Base-by-base conservation (phyloP, 35 echinoderm and acorn worm genomes). In the Heliocidaris erythrogramma region DNA sequence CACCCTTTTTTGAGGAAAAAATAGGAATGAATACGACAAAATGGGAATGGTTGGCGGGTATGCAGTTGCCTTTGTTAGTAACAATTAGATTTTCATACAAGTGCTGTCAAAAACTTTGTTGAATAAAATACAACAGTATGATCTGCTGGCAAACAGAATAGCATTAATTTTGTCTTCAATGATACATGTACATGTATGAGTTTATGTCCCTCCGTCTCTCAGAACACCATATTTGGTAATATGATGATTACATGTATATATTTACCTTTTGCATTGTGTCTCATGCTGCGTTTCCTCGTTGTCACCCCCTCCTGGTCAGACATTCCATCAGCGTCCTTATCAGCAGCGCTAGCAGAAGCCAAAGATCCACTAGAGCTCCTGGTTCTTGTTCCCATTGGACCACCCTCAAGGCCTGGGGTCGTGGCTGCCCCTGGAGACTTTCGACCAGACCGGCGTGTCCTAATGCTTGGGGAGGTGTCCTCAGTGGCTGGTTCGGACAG, bases 251-350 rank as follows among this genome's bases (percentile, higher is more conserved):
- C n/a, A n/a, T n/a, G n/a, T n/a, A 21, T 78, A 78, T 17, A 92
- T 27, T 50, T 59, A 92, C 91, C 91, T 53, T 48, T 92, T 49
- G 91, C 50, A 59, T 92, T 92, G 49, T 92, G 91, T 30, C 91
- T 49, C 91, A 50, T 59, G 30, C 91, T 92, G n/a, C 91, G 48
- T 59, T 92, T 92, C 50, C 91, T 52, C 30, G 91, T 92, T 4
- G 91, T 92, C 91, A 92, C 49, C 16, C 91, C 91, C 18, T 92
- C 91, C 50, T 92, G 91, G 49, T 92, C 91, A 30, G 91, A 92
- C 50, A 48, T 52, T 8, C 91, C 91, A 30, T 92, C 91, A 49
- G 12, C 91, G 13, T 92, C 91, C 49, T 50, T 92, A 32, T 92
- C 91, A 24, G 48, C 85, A 9, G 21, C 29, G 85, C 13, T 11